phyloP scores from a whole-genome alignment of 2,797 vertebrate species.

The Cheirogaleus major region DNA sequence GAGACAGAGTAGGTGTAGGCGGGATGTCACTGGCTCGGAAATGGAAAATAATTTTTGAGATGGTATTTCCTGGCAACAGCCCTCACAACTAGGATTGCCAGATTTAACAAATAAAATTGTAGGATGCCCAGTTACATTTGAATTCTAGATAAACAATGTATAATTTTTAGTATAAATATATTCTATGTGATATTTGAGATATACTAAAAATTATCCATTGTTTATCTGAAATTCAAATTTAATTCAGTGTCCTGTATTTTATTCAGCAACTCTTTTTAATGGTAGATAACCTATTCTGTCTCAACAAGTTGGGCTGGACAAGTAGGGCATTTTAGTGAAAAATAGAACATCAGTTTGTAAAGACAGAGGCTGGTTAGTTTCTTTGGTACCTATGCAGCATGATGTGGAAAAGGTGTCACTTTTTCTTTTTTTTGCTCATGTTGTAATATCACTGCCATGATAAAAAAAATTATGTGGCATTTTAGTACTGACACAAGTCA shows the following conservation, averaged over 20 bases:
- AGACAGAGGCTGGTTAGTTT: conserved; percentile 28
- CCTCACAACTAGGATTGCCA: neutral
- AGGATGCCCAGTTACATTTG: neutral
- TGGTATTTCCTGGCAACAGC: neutral
- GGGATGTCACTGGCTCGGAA: neutral
- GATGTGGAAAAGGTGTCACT: conserved; percentile 41
- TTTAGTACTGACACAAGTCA: conserved; percentile 61
- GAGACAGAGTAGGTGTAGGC: neutral
- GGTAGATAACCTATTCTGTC: conserved; percentile 17
- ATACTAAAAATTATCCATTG: conserved; percentile 10
- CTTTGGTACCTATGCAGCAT: conserved; percentile 32
- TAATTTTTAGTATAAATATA: neutral
- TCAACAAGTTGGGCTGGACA: conserved; percentile 25
- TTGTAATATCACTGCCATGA: conserved; percentile 69
- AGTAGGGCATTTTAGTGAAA: conserved; percentile 55
- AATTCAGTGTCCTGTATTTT: neutral
- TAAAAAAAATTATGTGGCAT: conserved; percentile 54
- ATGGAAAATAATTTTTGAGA: conserved; percentile 1
- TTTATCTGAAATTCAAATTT: conserved; percentile 42
- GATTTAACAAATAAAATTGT: conserved; percentile 37
- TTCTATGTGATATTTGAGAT: neutral
- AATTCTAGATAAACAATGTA: neutral
- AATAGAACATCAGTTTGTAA: conserved; percentile 1
- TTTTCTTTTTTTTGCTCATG: conserved; percentile 65
- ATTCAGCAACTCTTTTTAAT: neutral